Conservation (phyloP, 2,113 vertebrate genomes). For the Rhabdornis inornatus region DNA sequence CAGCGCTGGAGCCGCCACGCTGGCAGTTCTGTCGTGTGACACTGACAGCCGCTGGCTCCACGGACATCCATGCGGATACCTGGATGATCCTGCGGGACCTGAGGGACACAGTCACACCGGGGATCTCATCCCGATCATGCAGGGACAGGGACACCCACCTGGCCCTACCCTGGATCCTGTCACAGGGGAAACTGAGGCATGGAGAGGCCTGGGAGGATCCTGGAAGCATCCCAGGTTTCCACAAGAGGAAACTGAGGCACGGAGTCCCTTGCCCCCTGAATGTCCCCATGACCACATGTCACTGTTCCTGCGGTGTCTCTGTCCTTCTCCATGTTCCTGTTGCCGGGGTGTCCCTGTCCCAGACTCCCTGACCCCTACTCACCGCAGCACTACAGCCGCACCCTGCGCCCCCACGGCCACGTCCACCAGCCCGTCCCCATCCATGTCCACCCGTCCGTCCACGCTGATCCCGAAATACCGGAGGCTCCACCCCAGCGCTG, state of each 20-base stretch:
- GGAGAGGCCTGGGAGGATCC: too few species aligned
- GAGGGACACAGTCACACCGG: neutral
- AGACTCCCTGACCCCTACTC: neutral
- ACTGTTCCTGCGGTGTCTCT: too few species aligned
- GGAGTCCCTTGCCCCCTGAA: too few species aligned
- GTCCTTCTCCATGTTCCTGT: neutral
- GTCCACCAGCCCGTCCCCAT: constrained; percentile 87
- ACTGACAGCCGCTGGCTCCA: constrained; percentile 83
- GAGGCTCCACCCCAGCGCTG: constrained; percentile 74
- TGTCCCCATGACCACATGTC: neutral
- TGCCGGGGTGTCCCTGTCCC: neutral
- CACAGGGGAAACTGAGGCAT: neutral
- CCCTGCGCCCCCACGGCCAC: constrained; percentile 91
- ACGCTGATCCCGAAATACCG: constrained; percentile 93
- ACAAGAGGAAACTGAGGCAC: neutral
- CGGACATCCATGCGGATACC: constrained; percentile 76
- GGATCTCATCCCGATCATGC: neutral
- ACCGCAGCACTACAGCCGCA: constrained; percentile 87
- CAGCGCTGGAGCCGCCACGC: constrained; percentile 74
- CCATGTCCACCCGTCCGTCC: constrained; percentile 83
- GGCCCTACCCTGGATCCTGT: neutral
- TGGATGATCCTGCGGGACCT: constrained; percentile 86
- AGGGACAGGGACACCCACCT: neutral
- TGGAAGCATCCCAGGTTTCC: too few species aligned
- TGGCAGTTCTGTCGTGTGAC: constrained; percentile 86